Evolutionary conservation across 2,113 vertebrate species (phyloP).

Genomic region (Ranitomeya imitator): DNA sequence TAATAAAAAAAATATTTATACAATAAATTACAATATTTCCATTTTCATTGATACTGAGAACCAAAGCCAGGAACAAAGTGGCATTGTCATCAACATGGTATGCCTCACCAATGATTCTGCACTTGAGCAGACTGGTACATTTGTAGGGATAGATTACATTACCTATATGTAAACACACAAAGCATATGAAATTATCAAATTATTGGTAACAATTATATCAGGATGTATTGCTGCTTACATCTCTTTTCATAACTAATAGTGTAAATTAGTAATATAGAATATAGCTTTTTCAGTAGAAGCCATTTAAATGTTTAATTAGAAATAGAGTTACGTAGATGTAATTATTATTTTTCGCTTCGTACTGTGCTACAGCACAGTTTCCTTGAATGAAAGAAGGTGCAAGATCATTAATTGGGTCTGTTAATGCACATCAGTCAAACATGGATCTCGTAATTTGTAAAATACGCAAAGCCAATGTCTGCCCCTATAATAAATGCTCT

Average conservation of each 20-base stretch:
- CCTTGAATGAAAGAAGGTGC: background rate
- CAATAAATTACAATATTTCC: too few species aligned
- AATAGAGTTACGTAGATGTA: background rate
- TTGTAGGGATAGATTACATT: too few species aligned
- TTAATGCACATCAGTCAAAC: constrained; percentile 46
- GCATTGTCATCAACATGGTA: too few species aligned
- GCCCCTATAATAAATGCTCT: constrained; percentile 40
- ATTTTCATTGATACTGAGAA: too few species aligned
- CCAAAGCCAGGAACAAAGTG: too few species aligned
- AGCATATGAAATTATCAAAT: too few species aligned
- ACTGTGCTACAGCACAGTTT: background rate
- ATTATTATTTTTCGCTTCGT: background rate
- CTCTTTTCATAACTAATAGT: background rate
- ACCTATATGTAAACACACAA: too few species aligned
- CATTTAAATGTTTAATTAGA: background rate
- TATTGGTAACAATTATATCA: background rate
- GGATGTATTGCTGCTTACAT: background rate
- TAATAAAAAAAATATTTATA: too few species aligned
- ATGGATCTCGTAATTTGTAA: constrained; percentile 33
- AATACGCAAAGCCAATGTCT: constrained; percentile 27
- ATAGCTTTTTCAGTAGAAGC: background rate
- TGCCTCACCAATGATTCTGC: too few species aligned
- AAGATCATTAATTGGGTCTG: constrained; percentile 1
- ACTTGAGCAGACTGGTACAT: too few species aligned
- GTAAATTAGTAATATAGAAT: background rate